Percentiles rank a stretch among this genome's conserved stretches.
Conservation (phyloP, 2,888 invertebrate genomes). For the Corbicula japonica region DNA sequence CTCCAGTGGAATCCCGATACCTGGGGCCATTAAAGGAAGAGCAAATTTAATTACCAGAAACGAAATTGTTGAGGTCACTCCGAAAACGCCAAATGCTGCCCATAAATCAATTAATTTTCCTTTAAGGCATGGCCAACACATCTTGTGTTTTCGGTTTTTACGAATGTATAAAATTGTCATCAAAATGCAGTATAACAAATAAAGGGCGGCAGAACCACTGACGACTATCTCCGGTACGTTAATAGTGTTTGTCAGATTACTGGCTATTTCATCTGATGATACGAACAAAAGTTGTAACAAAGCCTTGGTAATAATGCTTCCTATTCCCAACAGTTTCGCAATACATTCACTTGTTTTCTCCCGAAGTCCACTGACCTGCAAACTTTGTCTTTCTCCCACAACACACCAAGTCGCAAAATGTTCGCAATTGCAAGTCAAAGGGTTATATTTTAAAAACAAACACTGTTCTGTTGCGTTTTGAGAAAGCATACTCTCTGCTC, state of each 20-base stretch:
- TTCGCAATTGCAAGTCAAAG: slow-evolving; percentile 20
- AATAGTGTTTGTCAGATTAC: background rate
- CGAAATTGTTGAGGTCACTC: slow-evolving; percentile 16
- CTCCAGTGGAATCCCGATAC: slow-evolving; percentile 20
- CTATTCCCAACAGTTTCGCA: background rate
- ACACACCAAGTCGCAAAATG: slow-evolving; percentile 44
- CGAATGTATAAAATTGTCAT: slow-evolving; percentile 13
- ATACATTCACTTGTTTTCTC: background rate
- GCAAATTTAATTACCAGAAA: slow-evolving; percentile 29
- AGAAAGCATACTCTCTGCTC: slow-evolving; percentile 30
- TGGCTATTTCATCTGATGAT: slow-evolving; percentile 37
- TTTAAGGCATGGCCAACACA: slow-evolving; percentile 27
- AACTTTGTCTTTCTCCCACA: slow-evolving; percentile 18
- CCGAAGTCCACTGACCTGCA: slow-evolving; percentile 17
- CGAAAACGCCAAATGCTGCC: slow-evolving; percentile 31
- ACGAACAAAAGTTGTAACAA: background rate
- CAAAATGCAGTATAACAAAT: slow-evolving; percentile 27
- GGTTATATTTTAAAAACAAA: slow-evolving; percentile 13
- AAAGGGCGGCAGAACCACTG: background rate
- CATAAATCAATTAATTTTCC: slow-evolving; percentile 31
- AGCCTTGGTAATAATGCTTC: slow-evolving; percentile 6
- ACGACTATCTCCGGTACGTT: slow-evolving; percentile 5
- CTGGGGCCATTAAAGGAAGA: background rate
- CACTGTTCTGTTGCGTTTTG: background rate
- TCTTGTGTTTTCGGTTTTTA: background rate